Base-by-base conservation (phyloP, 2,113 vertebrate genomes). In the Grantiella picta region DNA sequence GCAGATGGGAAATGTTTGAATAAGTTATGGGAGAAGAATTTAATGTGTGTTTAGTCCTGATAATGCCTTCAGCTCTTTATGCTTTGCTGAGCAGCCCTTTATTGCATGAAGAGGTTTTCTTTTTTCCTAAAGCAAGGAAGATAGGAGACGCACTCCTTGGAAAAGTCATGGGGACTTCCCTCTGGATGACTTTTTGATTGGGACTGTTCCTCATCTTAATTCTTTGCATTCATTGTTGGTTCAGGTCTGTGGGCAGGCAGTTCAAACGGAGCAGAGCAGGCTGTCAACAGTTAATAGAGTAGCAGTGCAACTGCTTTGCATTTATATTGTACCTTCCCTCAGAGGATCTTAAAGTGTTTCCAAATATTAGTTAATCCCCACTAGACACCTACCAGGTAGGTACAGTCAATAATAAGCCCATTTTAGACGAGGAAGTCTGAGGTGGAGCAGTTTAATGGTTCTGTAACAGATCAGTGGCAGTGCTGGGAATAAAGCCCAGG, bases 281-380 rank as follows among this genome's bases (percentile, higher is more conserved):
- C 88, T 88, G 93, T 49, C 82, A 96, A 84, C 76, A 71, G 94
- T 95, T 95, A 93, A 92, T 52, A 70, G 52, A 92, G 80, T 53
- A 65, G 80, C 80, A 83, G 79, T 29, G 68, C 76, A 40, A 29
- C 68, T 95, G 36, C 92, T 96, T 96, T 95, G 90, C 92, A 92
- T 97, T 96, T 96, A 86, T 96, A 94, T 94, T 93, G 88, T 88
- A n/a, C 92, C 80, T 94, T 92, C 72, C 80, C 94, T 96, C 94
- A 82, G 86, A 93, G 95, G 72, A 90, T 75, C 95, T 90, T 88
- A 22, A 60, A 92, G 61, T 59, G 79, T 88, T 96, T 90, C 94
- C 90, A 96, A 95, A 90, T 93, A 95, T 86, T 94, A 97, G 84
- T 86, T 92, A 90, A 95, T 88, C 72, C 94, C 88, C 88, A 49